A percentile compares a stretch with the other conserved stretches of the same genome.
Conservation (phyloP, 2,113 vertebrate species). For the Neotoma lepida region DNA sequence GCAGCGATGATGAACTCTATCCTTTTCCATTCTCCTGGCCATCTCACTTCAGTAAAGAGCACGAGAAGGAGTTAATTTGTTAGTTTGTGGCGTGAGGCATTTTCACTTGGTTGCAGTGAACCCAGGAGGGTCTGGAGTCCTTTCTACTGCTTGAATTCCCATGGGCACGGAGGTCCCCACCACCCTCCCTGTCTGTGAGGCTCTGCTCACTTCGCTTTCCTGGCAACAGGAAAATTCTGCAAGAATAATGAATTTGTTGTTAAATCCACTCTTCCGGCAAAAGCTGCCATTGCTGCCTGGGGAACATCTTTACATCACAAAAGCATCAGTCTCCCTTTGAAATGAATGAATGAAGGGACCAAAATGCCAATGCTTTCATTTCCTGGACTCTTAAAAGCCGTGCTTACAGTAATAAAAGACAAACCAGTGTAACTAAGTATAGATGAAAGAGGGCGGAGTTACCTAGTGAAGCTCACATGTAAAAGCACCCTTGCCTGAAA, state of each 20-base stretch:
- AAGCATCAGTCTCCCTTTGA: slow-evolving; percentile 75
- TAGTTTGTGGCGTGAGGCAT: neutral
- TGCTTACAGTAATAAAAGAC: slow-evolving; percentile 74
- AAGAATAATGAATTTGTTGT: slow-evolving; percentile 77
- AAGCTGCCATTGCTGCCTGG: slow-evolving; percentile 70
- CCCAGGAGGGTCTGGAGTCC: neutral
- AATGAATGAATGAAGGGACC: slow-evolving; percentile 73
- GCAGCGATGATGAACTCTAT: neutral
- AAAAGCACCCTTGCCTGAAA: slow-evolving; percentile 62
- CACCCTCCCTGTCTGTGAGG: neutral
- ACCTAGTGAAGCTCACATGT: slow-evolving; percentile 57
- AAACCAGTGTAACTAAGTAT: slow-evolving; percentile 49
- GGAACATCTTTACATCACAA: slow-evolving; percentile 81
- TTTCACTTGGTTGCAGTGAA: neutral
- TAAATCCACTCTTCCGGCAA: slow-evolving; percentile 64
- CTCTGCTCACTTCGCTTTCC: slow-evolving; percentile 63
- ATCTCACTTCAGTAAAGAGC: neutral
- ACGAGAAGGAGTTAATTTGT: slow-evolving; percentile 42
- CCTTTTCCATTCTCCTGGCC: neutral
- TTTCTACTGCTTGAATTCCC: neutral
- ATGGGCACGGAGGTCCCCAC: neutral
- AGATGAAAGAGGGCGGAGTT: slow-evolving; percentile 61
- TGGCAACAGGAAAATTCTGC: slow-evolving; percentile 70
- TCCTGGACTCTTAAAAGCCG: slow-evolving; percentile 71
- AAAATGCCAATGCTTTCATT: slow-evolving; percentile 72